Percentiles rank a stretch among this genome's conserved stretches.
These are phyloP conservation scores for Morone chrysops DNA, from an alignment of 2,113 vertebrate species.

Conservation along the genomic window DNA sequence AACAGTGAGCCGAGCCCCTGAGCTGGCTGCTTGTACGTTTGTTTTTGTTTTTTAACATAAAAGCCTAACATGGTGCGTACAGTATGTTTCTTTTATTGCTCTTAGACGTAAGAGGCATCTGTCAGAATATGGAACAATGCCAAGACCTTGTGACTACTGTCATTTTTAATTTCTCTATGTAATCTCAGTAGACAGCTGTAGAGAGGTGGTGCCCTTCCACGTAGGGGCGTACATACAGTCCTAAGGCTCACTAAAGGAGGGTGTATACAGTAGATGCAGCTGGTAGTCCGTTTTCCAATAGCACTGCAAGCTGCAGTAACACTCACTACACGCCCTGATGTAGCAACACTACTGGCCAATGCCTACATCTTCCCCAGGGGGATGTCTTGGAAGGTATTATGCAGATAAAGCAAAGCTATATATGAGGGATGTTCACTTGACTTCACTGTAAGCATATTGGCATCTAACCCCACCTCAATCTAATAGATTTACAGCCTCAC, in stretches of 20 bases:
- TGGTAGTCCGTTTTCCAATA: slow-evolving; percentile 51
- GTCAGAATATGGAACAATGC: slow-evolving; percentile 32
- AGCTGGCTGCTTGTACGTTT: slow-evolving; percentile 15
- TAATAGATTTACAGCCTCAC: slow-evolving; percentile 59
- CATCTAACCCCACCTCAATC: slow-evolving; percentile 65
- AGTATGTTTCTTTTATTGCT: slow-evolving; percentile 30
- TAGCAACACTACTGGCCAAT: slow-evolving; percentile 53
- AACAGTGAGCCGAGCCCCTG: slow-evolving; percentile 6
- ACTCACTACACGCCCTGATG: slow-evolving; percentile 56
- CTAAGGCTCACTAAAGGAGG: slow-evolving; percentile 48
- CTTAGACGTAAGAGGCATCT: slow-evolving; percentile 36
- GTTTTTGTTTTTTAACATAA: slow-evolving; percentile 11
- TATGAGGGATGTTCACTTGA: slow-evolving; percentile 59
- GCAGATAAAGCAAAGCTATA: slow-evolving; percentile 59
- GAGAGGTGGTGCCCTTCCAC: slow-evolving; percentile 28
- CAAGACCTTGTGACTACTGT: slow-evolving; percentile 41
- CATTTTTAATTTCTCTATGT: slow-evolving; percentile 33
- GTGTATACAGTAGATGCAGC: slow-evolving; percentile 56
- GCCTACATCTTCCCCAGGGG: slow-evolving; percentile 48
- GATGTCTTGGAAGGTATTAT: slow-evolving; percentile 55
- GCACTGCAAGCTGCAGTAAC: slow-evolving; percentile 65
- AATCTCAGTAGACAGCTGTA: slow-evolving; percentile 38
- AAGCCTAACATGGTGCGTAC: slow-evolving; percentile 18
- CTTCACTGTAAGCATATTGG: slow-evolving; percentile 63
- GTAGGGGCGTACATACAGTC: slow-evolving; percentile 33